Base-by-base conservation (phyloP, 2,113 vertebrate genomes). In the Neopipo cinnamomea region DNA sequence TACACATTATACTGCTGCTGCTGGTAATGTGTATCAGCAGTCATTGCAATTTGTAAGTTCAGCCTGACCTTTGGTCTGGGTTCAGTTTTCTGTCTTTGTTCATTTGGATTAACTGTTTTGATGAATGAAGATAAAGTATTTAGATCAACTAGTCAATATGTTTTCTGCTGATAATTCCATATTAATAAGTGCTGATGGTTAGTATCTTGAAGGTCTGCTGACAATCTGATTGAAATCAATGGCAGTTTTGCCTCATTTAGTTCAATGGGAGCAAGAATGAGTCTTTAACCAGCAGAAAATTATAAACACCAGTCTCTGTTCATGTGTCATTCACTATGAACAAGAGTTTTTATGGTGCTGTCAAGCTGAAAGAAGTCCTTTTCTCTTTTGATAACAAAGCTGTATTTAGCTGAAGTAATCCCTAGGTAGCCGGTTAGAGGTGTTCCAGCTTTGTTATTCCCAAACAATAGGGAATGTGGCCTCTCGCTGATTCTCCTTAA, bases 91-190 rank as follows among this genome's bases (percentile, higher is more conserved):
- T 93, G 95, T 92, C 95, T 88, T 66, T 92, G 83, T 84, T 81
- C 85, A 71, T 97, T 92, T 96, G 79, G 73, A 78, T 56, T 63
- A 89, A 85, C 47, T 92, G 65, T 93, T 96, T 89, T 91, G 96
- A 96, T 93, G 96, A 95, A 94, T 93, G 90, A 92, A 88, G 90
- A 91, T 81, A 25, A 97, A 95, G 90, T 84, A 93, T 93, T 96
- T 91, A 88, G 93, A 96, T 94, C 83, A 78, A 68, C 65, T 68
- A 78, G 95, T 95, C 96, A 78, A 92, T 96, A 93, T 87, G 66
- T 88, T 96, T 96, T 94, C 89, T 28, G 16, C 80, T 95, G 76
- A 94, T 97, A 94, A 96, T 97, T 96, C 95, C 86, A 65, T 95
- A 95, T 96, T 97, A 96, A 91, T 94, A 95, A 87, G 59, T 53